phyloP scores from a whole-genome alignment of 2,888 invertebrate genomes.

The Automeris io region DNA sequence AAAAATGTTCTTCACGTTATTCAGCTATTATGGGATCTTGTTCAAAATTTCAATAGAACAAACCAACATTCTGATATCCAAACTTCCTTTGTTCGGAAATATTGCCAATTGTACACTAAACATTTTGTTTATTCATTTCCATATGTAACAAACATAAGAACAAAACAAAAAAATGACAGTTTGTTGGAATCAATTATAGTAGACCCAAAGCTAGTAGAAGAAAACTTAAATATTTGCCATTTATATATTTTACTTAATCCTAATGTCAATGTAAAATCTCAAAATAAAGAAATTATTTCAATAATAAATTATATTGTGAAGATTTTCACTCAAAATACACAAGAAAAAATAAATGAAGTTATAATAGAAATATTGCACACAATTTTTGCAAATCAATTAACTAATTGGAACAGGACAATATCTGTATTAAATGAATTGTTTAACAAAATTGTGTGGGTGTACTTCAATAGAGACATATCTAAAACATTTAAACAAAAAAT shows the following conservation, averaged over 20 bases:
- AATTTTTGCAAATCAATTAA: constrained; percentile 49
- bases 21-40: constrained; percentile 73
- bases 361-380: constrained; percentile 48
- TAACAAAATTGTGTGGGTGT: constrained; percentile 51
- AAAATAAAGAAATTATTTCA: constrained; percentile 43
- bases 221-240: constrained; percentile 57
- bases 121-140: constrained; percentile 78
- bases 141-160: constrained; percentile 64
- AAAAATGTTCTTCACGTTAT: constrained; percentile 80
- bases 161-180: constrained; percentile 34
- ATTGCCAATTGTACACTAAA: constrained; percentile 69
- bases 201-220: constrained; percentile 50
- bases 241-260: constrained; percentile 69
- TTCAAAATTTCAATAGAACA: constrained; percentile 44
- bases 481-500: constrained; percentile 49
- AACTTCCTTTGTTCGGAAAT: constrained; percentile 70
- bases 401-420: constrained; percentile 52
- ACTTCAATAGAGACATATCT: constrained; percentile 42
- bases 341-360: constrained; percentile 34
- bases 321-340: constrained; percentile 42
- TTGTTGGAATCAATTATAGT: constrained; percentile 45
- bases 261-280: constrained; percentile 48
- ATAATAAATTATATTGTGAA: constrained; percentile 73
- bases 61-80: constrained; percentile 56
- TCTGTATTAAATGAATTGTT: constrained; percentile 49